Percentiles rank a stretch among this genome's conserved stretches.
These are phyloP conservation scores for Carterocephalus palaemon DNA, from an alignment of 2,888 invertebrate species.

Conservation along the genomic window DNA sequence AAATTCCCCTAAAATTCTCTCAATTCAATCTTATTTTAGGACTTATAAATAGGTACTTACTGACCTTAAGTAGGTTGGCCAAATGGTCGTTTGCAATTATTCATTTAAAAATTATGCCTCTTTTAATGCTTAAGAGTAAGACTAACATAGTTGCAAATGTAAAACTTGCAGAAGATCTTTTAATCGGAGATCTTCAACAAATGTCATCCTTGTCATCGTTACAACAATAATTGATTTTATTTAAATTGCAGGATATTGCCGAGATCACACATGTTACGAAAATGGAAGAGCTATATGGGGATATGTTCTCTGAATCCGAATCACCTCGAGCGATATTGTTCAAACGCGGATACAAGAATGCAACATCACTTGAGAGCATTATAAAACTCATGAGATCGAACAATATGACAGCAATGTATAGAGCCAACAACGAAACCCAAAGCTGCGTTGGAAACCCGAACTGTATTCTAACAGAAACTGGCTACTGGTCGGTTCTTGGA, in stretches of 20 bases:
- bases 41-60: no score
- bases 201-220: no score
- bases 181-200: no score
- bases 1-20: no score
- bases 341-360: constrained; percentile 58
- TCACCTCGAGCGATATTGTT: constrained; percentile 61
- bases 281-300: constrained; percentile 58
- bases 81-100: no score
- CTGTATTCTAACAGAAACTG: constrained; percentile 49
- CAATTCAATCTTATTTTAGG: no score
- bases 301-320: constrained; percentile 56
- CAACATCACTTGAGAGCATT: constrained; percentile 57
- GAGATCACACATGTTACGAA: constrained; percentile 53
- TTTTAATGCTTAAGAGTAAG: no score
- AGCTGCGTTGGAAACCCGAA: constrained; percentile 44
- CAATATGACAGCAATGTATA: constrained; percentile 55
- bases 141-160: no score
- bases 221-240: no score
- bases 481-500: constrained; percentile 58
- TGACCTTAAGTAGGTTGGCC: no score
- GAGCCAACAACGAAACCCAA: constrained; percentile 40
- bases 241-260: constrained; percentile 59
- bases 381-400: constrained; percentile 64
- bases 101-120: no score
- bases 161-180: no score